Base-by-base conservation (phyloP, 2,888 invertebrate species). In the Eupithecia dodoneata region DNA sequence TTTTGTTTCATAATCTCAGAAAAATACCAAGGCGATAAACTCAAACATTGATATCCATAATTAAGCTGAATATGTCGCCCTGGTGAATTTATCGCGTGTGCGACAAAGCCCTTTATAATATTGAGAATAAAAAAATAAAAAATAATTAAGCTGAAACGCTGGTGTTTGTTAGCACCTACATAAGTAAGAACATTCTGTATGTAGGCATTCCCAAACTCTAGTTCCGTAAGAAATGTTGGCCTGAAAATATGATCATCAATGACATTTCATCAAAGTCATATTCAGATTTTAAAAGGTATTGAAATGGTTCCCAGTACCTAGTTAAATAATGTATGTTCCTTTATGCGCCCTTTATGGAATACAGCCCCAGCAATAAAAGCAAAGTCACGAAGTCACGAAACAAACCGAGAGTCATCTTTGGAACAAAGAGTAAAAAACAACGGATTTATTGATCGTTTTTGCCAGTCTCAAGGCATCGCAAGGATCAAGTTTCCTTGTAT, bases 401-500 rank as follows among this genome's bases (percentile, higher is more conserved):
- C 49, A 12, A 30, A 45, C 30, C 70, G 45, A 70, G 81, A 83
- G 87, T 84, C 81, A 81, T 81, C 76, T 79, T 76, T 76, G 78
- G 81, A 83, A 87, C 83, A 82, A 81, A 87, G 30, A 18, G 84
- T 84, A 90, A 89, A 88, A 88, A 87, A 83, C 81, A 79, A 81
- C 83, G 82, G 82, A 85, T 85, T 86, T 85, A 88, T 89, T 86
- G 84, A 86, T 82, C 83, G 82, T 88, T 88, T 89, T 90, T 89
- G 85, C 86, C 84, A 79, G 76, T 82, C 84, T 88, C 91, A 91
- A 93, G 92, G 91, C 81, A 87, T 81, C 66, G 77, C 73, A 82
- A 84, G 82, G 83, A 86, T 84, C 90, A 86, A 86, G 91, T 90
- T 93, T 90, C 92, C 92, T 85, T 91, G 78, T 90, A 88, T 86